Evolutionary conservation across 2,113 vertebrate species (phyloP).

Genomic region (Ailurus styani): DNA sequence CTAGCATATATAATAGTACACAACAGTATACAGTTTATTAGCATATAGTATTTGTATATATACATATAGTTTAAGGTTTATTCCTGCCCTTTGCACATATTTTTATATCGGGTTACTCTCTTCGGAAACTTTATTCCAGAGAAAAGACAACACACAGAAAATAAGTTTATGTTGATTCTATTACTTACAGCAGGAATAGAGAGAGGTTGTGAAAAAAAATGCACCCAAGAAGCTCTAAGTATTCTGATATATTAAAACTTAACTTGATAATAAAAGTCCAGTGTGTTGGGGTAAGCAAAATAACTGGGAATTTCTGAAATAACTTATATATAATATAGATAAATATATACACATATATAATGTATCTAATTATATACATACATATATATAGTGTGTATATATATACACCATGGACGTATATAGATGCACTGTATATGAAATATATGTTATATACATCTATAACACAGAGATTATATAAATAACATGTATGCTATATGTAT

Average conservation of each 20-base stretch:
- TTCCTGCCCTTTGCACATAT: not conserved
- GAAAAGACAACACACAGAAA: not conserved
- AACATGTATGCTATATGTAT: not conserved
- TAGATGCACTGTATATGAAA: not conserved
- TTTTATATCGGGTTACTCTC: not conserved
- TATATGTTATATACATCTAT: not conserved
- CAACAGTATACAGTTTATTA: not conserved
- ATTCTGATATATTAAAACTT: not conserved
- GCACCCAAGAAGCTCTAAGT: not conserved
- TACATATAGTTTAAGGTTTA: not conserved
- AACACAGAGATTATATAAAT: not conserved
- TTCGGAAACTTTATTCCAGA: not conserved
- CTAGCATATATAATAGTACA: not conserved
- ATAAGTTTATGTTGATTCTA: not conserved
- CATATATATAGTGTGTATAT: not conserved
- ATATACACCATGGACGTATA: not conserved
- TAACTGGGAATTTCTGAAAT: not conserved
- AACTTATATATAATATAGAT: not conserved
- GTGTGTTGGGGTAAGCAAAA: not conserved
- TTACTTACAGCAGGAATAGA: not conserved
- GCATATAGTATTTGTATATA: not conserved
- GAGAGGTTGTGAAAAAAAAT: not conserved
- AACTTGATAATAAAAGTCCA: not conserved
- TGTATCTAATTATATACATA: too few relatives aligned
- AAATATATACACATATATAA: not conserved